Base-by-base conservation (phyloP, 2,888 invertebrate species). In the Anticlea derivata region DNA sequence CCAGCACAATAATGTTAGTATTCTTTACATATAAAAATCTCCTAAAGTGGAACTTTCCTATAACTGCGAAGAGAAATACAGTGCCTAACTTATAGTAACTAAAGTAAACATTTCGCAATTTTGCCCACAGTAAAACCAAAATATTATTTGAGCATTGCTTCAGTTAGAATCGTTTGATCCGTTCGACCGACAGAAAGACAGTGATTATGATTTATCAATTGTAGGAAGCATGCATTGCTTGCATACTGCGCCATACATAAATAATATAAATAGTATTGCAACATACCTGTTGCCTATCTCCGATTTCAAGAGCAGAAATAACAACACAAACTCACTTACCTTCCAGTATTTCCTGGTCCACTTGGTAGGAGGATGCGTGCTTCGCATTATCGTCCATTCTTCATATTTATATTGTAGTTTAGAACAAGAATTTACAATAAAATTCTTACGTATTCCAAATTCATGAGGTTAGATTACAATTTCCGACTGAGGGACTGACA, bases 371-470 rank as follows among this genome's bases (percentile, higher is more conserved):
- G 63, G 85, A 75, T 61, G 81, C 78, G 71, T 86, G 79, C 70
- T 86, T 89, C 70, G 73, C 80, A 75, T 83, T 83, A 83, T 89
- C 89, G 83, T 88, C 89, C 90, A 90, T 90, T 86, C 89, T 90
- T 88, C 89, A 90, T 89, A 83, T 81, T 89, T 86, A 75, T 64
- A 71, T 75, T 70, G 64, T 75, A 26, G 69, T 75, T 73, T 66
- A 60, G 59, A 73, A 65, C 72, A 66, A 72, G 73, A 78, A 76
- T 70, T 71, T 67, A 60, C 60, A 63, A 56, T 61, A 70, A 65
- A 75, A 68, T 63, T 74, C 63, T 73, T 68, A 65, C 70, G 67
- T 62, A 75, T 71, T 60, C 63, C 66, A 61, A 68, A 63, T 68
- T 63, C 66, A 64, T 65, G 67, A 79, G 77, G 77, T 79, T 80